Base-by-base conservation (phyloP, 2,113 vertebrate species). In the Phoxinus phoxinus region DNA sequence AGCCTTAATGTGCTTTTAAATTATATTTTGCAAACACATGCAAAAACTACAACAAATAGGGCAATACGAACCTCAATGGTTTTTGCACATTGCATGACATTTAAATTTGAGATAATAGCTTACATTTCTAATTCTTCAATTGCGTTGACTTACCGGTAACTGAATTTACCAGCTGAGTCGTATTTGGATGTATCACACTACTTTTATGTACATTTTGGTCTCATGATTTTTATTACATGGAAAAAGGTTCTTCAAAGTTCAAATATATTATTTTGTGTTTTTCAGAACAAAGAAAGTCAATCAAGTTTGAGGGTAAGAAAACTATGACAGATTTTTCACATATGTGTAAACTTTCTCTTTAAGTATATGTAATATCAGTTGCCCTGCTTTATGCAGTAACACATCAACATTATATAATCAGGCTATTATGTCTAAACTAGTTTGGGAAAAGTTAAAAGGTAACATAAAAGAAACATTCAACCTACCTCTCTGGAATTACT, bases 401-500 rank as follows among this genome's bases (percentile, higher is more conserved):
- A 32, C 63, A 1, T 67, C 63, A 67, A 67, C 63, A 19, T 67
- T 9, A 67, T 32, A 27, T 15, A 63, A 65, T 15, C 25, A 27
- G 12, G 2, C 48, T 17, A 51, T 63, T 63, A 63, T 13, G 25
- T 65, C 0, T 37, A 35, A 0, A 23, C 17, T 37, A 69, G 65
- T 11, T 37, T 4, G 35, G 3, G 32, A 9, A 23, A 71, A 35
- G 19, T 35, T 69, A 4, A 15, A 35, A 32, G 27, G 6, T 7
- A 35, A 35, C 63, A 67, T 32, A 0, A 21, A 9, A 71, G 67
- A 71, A 41, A 37, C 19, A 32, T 19, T 15, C 48, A 30, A 32
- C 32, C 15, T 93, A 95, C 95, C 95, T 96, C 88, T 95, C 94
- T 80, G 92, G 94, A 85, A 96, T 86, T 0, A 91, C 63, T 86